Percentiles rank a stretch among this genome's conserved stretches.
Evolutionary conservation across 2,888 invertebrate species (phyloP).

Genomic region (Stenotaenia linearis): DNA sequence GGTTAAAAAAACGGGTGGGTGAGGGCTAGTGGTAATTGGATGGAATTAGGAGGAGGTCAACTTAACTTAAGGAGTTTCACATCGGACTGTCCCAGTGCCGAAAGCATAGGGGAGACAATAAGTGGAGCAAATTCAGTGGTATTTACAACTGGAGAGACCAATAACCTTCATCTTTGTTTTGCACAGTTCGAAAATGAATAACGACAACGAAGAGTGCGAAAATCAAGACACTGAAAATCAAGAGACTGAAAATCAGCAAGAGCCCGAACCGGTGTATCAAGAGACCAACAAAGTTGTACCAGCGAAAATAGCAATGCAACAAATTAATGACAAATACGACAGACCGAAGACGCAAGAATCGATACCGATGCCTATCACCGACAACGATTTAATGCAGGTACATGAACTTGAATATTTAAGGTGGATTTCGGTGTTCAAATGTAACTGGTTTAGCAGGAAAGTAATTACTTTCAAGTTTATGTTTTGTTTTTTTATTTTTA

Average conservation of each 20-base stretch:
- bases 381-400: constrained; percentile 15
- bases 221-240: background rate
- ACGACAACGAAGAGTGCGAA: background rate
- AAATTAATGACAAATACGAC: background rate
- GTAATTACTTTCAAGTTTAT: too few relatives aligned
- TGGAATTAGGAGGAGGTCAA: constrained; percentile 7
- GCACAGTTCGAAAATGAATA: background rate
- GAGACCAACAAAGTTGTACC: background rate
- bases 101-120: constrained; percentile 2
- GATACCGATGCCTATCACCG: background rate
- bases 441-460: too few relatives aligned
- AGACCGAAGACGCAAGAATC: background rate
- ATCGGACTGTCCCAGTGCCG: background rate
- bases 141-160: background rate
- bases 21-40: constrained; percentile 2
- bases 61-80: background rate
- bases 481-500: too few relatives aligned
- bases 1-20: background rate
- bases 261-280: background rate
- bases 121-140: background rate
- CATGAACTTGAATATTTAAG: too few relatives aligned
- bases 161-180: background rate
- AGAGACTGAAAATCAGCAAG: background rate
- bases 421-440: too few relatives aligned
- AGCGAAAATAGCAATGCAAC: background rate